Conservation (phyloP, 2,113 vertebrate species). For the Ginglymostoma cirratum region DNA sequence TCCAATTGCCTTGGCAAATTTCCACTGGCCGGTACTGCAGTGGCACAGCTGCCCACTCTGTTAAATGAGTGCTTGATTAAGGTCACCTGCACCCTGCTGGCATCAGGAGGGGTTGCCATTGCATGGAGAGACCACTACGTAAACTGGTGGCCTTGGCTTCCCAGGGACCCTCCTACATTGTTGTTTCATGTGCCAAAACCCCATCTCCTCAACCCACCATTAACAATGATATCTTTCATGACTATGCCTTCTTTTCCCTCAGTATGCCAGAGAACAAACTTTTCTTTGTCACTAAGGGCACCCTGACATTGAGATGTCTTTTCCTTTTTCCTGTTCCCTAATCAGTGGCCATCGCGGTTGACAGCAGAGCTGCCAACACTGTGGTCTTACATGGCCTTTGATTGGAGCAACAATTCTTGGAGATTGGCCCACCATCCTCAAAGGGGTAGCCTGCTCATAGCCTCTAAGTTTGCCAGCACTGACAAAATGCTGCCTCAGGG, state of each 20-base stretch:
- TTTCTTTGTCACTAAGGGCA: neutral
- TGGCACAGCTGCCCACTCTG: neutral
- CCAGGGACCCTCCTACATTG: no score
- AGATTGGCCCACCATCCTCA: no score
- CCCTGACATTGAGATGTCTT: neutral
- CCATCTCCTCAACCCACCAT: neutral
- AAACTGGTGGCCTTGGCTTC: neutral
- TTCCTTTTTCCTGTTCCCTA: neutral
- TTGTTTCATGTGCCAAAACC: no score
- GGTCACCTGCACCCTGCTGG: neutral
- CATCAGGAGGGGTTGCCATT: neutral
- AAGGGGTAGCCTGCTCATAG: no score
- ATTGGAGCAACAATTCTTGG: neutral
- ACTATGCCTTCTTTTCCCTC: no score
- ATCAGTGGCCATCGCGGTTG: neutral
- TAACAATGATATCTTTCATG: neutral
- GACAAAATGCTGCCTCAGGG: neutral
- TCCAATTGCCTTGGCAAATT: neutral
- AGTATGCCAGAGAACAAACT: neutral
- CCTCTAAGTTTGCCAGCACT: no score
- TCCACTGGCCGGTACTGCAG: neutral
- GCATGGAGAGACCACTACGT: neutral
- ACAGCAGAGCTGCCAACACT: neutral
- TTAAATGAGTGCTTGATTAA: neutral
- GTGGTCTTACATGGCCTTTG: neutral